Percentiles rank a stretch among this genome's conserved stretches.
Evolutionary conservation across 2,888 invertebrate genomes (phyloP).

Genomic region (Thera obeliscata): DNA sequence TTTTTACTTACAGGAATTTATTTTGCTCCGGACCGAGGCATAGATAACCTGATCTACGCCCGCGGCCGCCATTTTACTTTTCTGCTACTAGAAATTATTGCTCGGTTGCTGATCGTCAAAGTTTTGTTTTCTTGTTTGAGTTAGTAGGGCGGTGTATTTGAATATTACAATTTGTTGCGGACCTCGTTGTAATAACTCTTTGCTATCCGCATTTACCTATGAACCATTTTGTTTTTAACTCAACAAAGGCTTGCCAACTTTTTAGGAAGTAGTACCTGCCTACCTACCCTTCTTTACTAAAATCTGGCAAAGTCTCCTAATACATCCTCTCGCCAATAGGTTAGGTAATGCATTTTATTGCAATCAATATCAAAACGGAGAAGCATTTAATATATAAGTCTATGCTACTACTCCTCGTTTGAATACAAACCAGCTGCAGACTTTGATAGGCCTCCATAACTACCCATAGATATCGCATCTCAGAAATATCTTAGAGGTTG

Average conservation of each 20-base stretch:
- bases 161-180: slow-evolving; percentile 29
- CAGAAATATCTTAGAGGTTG: background rate
- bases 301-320: background rate
- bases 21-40: slow-evolving; percentile 53
- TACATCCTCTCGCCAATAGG: too few species aligned
- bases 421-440: background rate
- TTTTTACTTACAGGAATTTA: slow-evolving; percentile 71
- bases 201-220: slow-evolving; percentile 1
- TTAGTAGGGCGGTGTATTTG: slow-evolving; percentile 21
- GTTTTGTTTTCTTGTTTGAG: slow-evolving; percentile 45
- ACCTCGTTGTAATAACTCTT: slow-evolving; percentile 10
- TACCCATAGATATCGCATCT: background rate
- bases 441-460: too few species aligned
- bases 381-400: too few species aligned
- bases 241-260: background rate
- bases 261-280: too few species aligned
- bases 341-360: too few species aligned
- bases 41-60: slow-evolving; percentile 67
- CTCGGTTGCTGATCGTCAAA: slow-evolving; percentile 49
- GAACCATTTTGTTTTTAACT: background rate
- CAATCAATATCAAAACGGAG: too few species aligned
- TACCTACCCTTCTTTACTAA: background rate
- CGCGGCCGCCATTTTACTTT: slow-evolving; percentile 71
- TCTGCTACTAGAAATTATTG: slow-evolving; percentile 74
- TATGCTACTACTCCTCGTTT: too few species aligned